phyloP scores from a whole-genome alignment of 2,888 invertebrate genomes.

The Ormyrus labotus region DNA sequence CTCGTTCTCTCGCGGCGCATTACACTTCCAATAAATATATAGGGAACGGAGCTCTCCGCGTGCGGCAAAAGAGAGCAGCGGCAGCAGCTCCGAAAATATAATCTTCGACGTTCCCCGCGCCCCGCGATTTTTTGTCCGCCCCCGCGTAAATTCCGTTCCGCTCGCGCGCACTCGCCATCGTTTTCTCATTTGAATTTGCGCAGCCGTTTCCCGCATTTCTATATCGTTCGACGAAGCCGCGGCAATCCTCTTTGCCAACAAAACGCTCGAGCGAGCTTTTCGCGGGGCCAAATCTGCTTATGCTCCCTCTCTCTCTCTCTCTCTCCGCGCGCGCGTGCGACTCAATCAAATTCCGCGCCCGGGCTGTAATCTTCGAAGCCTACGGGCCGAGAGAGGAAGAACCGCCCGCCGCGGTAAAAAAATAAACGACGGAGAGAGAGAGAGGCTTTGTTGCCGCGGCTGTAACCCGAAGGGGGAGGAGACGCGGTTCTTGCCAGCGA shows the following conservation, averaged over 20 bases:
- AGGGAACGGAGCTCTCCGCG: background rate
- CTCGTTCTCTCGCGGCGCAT: too few species aligned
- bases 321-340: constrained; percentile 57
- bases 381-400: too few species aligned
- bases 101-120: background rate
- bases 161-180: constrained; percentile 56
- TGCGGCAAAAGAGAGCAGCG: background rate
- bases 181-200: constrained; percentile 72
- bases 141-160: too few species aligned
- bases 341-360: constrained; percentile 69
- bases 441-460: too few species aligned
- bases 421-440: too few species aligned
- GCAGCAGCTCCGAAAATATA: background rate
- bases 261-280: constrained; percentile 66
- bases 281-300: constrained; percentile 69
- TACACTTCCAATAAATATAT: background rate
- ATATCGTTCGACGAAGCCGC: constrained; percentile 59
- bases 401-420: too few species aligned
- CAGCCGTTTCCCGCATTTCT: constrained; percentile 40
- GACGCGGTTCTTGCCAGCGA: too few species aligned
- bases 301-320: constrained; percentile 37
- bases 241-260: constrained; percentile 71
- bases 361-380: too few species aligned
- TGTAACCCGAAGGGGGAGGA: too few species aligned
- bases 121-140: constrained; percentile 51